Base-by-base conservation (phyloP, 2,888 invertebrate genomes). In the Clusia tigrina region DNA sequence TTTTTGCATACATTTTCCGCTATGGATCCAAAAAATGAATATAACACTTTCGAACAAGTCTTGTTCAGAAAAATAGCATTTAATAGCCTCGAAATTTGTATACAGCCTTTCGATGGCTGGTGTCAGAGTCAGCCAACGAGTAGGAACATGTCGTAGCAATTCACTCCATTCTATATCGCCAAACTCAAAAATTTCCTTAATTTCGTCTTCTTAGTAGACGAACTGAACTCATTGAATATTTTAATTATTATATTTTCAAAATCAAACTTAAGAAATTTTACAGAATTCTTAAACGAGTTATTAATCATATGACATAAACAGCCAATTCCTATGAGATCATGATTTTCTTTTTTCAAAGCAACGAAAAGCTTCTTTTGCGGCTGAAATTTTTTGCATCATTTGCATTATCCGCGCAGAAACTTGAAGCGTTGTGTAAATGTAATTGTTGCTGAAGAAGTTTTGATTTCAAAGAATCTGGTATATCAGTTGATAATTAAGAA, bases 111-210 rank as follows among this genome's bases (percentile, higher is more conserved):
- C 42, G 25, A 60, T 23, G n/a, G 60, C 54, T 38, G 54, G 60
- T 10, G 46, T 15, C 9, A 54, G 24, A 37, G 26, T 54, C 23
- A 60, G 38, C 42, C 60, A 60, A 38, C 60, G 37, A 18, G 60
- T 60, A 17, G 42, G 54, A 9, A 60, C 60, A 26, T 60, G 54
- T 17, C 46, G 53, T 37, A 59, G 26, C 38, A 60, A n/a, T 37
- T 54, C 60, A 5, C 6, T n/a, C 53, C 59, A 59, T 37, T 53
- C 53, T 1, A n/a, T 37, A 24, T 53, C 26, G 23, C 37, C 24
- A 52, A 52, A 60, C 10, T 51, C 54, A 52, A 60, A 60, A 20
- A 60, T 42, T 12, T 53, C 38, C 37, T 60, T 60, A 24, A 60
- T 26, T 37, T 20, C 2, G n/a, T 54, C 53, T 24, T 60, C 18